These are phyloP conservation scores for Coccyzus lansbergi DNA, from an alignment of 2,797 vertebrate species.

Conservation along the genomic window DNA sequence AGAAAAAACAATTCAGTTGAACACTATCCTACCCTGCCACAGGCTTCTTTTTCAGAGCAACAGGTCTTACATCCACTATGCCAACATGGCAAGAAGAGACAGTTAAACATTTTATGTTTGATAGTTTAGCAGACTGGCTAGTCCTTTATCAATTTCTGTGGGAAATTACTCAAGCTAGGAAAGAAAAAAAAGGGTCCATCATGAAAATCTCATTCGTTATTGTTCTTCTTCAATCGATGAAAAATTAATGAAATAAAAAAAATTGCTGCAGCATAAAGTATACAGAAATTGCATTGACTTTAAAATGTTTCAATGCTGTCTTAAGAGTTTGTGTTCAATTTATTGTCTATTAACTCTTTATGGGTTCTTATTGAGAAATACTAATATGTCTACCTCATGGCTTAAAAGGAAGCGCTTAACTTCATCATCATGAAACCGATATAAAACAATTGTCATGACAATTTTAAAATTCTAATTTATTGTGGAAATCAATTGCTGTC, in stretches of 20 bases:
- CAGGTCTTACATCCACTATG: not conserved
- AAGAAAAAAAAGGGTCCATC: slow-evolving; percentile 11
- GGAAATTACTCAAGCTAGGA: slow-evolving; percentile 3
- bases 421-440: not conserved
- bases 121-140: not conserved
- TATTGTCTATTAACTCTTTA: not conserved
- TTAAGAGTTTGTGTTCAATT: not conserved
- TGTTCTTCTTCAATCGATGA: slow-evolving; percentile 13
- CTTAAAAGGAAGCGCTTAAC: not conserved
- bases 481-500: not conserved
- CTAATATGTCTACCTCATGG: not conserved
- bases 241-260: slow-evolving; percentile 34
- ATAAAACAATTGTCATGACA: not conserved
- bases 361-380: not conserved
- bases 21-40: not conserved
- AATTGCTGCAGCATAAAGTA: slow-evolving; percentile 6
- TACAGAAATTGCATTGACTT: not conserved
- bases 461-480: not conserved
- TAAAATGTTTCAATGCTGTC: not conserved
- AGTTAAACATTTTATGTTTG: slow-evolving; percentile 24
- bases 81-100: not conserved
- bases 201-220: slow-evolving; percentile 35
- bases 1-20: not conserved
- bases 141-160: not conserved
- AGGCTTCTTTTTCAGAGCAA: not conserved